Evolutionary conservation across 1,140 invertebrate genomes (phyloP), one percentile per base, ranked within the genome.

Genomic region (Theocolax elegans): DNA sequence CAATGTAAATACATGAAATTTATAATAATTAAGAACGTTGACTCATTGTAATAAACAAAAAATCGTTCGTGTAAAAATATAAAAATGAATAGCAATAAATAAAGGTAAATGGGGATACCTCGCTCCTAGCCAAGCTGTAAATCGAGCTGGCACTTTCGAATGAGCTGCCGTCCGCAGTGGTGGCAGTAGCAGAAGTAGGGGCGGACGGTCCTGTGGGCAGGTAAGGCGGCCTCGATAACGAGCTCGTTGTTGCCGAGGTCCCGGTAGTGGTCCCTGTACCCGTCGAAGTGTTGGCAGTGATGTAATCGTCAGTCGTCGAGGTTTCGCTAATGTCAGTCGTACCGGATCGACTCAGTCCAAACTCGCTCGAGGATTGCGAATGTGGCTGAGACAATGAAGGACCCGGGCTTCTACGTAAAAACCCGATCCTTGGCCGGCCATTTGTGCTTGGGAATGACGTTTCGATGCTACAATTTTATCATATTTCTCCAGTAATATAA

Each of bases 221-320:
- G 73, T 83, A 79, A 54, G 78, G 77, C 17, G 48, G 6, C 71
- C 76, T 81, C 29, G 84, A 83, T 77, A 82, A 82, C 53, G 84
- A 86, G 59, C 81, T 85, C 31, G 79, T 83, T 35, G 79, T 83
- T 15, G 81, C 88, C 54, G 85, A 85, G 21, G 81, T 88, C 46
- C 84, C 83, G 29, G 83, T 83, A 1, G 88, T 88, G 71, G 87
- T 89, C 75, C 88, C 87, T 19, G 87, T 89, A 60, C 90, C 91
- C 69, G 90, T 92, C 73, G 91, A 92, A 31, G 93, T 94, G 82
- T 92, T 94, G 80, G 94, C 94, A 77, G 94, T 95, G 70, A 94
- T 91, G 82, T 95, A 96, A 79, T 95, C 94, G 79, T 95, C 94
- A 25, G 94, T 95, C 25, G 92, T 93, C 19, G 92, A 93, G 64